Evolutionary conservation across 2,113 vertebrate genomes (phyloP), one percentile per base, ranked within the genome.

Genomic region (Albula goreensis): DNA sequence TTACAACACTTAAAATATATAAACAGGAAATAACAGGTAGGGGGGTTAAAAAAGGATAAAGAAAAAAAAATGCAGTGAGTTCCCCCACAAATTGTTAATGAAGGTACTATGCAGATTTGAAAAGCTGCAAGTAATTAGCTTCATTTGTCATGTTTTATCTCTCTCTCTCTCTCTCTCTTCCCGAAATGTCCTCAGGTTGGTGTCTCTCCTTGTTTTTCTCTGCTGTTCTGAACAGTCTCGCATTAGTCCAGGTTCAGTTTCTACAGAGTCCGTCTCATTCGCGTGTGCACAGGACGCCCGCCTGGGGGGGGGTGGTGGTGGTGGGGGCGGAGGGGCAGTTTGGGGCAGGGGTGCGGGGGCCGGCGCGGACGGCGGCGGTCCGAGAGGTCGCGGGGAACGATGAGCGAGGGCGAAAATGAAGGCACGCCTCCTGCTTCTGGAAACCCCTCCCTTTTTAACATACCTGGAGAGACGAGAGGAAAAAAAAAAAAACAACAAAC

Each of bases 1-100:
- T 94, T 97, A 99, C 97, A 97, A 98, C 97, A 98, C 96, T 96
- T 97, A 97, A 99, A 95, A 99, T 97, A 98, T 97, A 99, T 95
- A 98, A 97, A 98, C 96, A 97, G 96, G 95, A 97, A 98, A 97
- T 92, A 98, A 96, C 96, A 97, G 96, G 97, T 97, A 96, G 96
- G 96, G 92, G 94, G 92, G 95, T 93, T 94, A 94, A 85, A 89
- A 91, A 91, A 81, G 89, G 70, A 91, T 79, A 95, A 95, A 95
- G 96, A 95, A 81, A 89, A 74, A 91, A 82, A 95, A 95, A 95
- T 96, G 95, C 92, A 94, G 96, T 96, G 95, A 92, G 93, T 95
- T 96, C 96, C 93, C 96, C 96, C 95, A 95, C 94, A 95, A 96
- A 96, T 96, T 96, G 95, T 96, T 96, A 97, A 97, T 95, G 96